Evolutionary conservation across 2,888 invertebrate species (phyloP), one percentile per base, ranked within the genome.

Genomic region (Invenusta paracnida): DNA sequence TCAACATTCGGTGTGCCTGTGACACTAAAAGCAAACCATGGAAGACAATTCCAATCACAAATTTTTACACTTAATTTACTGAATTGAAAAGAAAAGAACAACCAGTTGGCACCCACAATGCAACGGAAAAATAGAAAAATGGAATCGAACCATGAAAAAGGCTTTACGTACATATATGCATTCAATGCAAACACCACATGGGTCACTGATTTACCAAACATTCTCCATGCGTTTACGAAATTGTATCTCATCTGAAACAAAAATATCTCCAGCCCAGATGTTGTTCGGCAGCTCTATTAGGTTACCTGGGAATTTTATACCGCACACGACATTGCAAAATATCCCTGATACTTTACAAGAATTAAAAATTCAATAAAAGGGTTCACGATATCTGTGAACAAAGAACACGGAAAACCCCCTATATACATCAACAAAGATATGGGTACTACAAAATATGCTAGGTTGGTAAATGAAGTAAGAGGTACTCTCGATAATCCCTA

Each of bases 381-480:
- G 25, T 13, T 73, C 73, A 73, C 73, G 73, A 73, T 13, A 73
- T 23, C 73, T 73, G 73, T 13, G 73, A 73, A 5, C 73, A 73
- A 73, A 23, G 73, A 73, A 73, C 73, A 73, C 73, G 73, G 25
- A 25, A 73, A 73, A 73, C 5, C 11, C 25, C 23, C 5, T 25
- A 73, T 23, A 73, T 73, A 73, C 73, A 73, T 73, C 73, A 73
- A 73, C 73, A 73, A 73, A 73, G 73, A 73, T 73, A 73, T 73
- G 73, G 73, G 11, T 73, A 73, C 73, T 73, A 25, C 27, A 73
- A 73, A 73, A 73, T 73, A 73, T 73, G 73, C 27, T 13, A 13
- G 73, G 73, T 73, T 73, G 27, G 23, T 13, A 23, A 23, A 73
- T 13, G 73, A 73, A 73, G 73, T 73, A 73, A 73, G 73, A 73